Conservation (phyloP, 2,888 invertebrate species). For the Cheilosia scutellata region DNA sequence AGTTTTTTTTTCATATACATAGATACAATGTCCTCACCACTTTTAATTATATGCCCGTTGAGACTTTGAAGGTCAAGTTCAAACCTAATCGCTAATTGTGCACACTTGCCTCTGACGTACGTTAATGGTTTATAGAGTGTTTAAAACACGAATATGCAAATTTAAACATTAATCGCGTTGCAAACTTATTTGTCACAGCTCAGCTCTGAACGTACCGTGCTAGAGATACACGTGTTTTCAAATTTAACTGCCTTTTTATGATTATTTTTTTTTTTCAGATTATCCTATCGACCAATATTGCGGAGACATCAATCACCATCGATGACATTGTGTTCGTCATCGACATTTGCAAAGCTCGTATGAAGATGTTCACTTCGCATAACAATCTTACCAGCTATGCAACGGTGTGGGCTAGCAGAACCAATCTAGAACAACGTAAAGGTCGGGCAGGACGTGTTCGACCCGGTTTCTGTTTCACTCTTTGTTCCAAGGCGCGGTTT, state of each 20-base stretch:
- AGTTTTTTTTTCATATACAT: conserved; percentile 15
- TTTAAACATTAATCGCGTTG: neutral
- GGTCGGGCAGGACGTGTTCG: conserved; percentile 98
- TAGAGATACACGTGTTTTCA: too few relatives aligned
- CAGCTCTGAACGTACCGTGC: neutral
- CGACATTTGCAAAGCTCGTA: conserved; percentile 98
- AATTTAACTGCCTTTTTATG: too few relatives aligned
- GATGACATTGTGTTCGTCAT: conserved; percentile 99
- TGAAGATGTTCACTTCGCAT: conserved; percentile 98
- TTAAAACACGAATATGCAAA: conserved; percentile 8
- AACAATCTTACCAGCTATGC: conserved; percentile 99
- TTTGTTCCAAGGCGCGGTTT: conserved; percentile 92
- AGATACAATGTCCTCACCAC: too few relatives aligned
- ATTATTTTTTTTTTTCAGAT: conserved; percentile 86
- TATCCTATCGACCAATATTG: conserved; percentile 98
- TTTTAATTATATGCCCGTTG: neutral
- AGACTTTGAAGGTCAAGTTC: conserved; percentile 6
- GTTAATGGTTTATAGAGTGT: neutral
- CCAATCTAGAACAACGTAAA: conserved; percentile 94
- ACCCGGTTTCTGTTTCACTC: conserved; percentile 96
- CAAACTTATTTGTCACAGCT: neutral
- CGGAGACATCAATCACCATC: conserved; percentile 99
- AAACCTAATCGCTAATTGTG: neutral
- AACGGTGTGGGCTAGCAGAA: conserved; percentile 97
- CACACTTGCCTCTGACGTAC: neutral